These are phyloP conservation scores for Urocyon cinereoargenteus DNA, from an alignment of 2,797 vertebrate species.

Conservation along the genomic window DNA sequence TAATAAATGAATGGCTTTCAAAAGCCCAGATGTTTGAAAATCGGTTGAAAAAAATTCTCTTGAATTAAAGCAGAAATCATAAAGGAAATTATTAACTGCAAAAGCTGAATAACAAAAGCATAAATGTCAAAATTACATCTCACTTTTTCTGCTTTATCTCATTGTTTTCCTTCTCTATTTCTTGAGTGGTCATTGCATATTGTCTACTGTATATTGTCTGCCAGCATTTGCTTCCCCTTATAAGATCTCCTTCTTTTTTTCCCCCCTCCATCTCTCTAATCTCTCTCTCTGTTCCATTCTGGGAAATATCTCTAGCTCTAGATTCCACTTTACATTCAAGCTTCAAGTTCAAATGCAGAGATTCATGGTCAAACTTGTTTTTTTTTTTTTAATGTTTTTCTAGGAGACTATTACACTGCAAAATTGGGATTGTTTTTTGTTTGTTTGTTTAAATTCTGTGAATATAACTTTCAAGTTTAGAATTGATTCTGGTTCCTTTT, in stretches of 20 bases:
- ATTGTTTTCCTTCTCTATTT: not conserved
- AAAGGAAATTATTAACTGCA: not conserved
- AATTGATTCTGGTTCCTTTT: not conserved
- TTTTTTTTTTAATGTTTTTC: not conserved
- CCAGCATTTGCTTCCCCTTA: not conserved
- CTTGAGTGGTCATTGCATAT: not conserved
- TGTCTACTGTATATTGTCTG: not conserved
- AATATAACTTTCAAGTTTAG: not conserved
- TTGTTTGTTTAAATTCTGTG: not conserved
- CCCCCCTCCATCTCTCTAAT: not conserved
- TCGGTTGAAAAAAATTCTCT: not conserved
- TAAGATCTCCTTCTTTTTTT: not conserved
- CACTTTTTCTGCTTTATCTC: not conserved
- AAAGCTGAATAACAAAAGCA: not conserved
- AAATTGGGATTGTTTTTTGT: not conserved
- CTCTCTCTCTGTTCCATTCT: not conserved
- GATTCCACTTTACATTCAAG: not conserved
- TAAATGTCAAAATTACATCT: not conserved
- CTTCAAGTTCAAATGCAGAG: not conserved
- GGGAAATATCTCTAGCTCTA: not conserved
- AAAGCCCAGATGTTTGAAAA: not conserved
- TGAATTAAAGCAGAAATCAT: not conserved
- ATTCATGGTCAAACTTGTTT: not conserved
- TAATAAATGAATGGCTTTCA: not conserved
- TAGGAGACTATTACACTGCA: not conserved